These are phyloP conservation scores for Rana temporaria DNA, from an alignment of 2,113 vertebrate species.

Conservation along the genomic window DNA sequence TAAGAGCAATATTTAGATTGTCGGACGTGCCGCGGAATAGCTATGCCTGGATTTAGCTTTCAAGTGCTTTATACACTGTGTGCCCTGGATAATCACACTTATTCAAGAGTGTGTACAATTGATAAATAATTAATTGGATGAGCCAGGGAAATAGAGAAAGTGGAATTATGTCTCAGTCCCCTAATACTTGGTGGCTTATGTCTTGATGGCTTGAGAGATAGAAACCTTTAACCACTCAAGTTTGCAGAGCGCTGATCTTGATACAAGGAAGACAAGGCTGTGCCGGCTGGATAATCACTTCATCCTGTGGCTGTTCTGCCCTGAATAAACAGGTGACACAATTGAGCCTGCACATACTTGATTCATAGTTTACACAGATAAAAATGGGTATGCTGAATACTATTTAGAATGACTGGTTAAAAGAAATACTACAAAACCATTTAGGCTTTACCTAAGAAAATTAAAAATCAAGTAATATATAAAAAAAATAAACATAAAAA, in stretches of 20 bases:
- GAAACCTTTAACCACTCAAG: slow-evolving; percentile 1
- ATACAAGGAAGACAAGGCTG: background rate
- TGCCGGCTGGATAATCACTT: background rate
- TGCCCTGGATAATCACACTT: slow-evolving; percentile 69
- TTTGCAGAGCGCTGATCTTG: slow-evolving; percentile 17
- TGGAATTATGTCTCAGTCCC: slow-evolving; percentile 41
- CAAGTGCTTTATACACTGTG: slow-evolving; percentile 72
- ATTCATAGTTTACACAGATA: too few species aligned
- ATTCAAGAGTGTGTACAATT: slow-evolving; percentile 74
- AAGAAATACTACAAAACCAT: too few species aligned
- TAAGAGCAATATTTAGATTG: slow-evolving; percentile 88
- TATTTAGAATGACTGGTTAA: too few species aligned
- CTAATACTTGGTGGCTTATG: slow-evolving; percentile 19
- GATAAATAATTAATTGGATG: slow-evolving; percentile 72
- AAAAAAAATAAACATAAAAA: too few species aligned
- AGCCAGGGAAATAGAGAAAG: slow-evolving; percentile 49
- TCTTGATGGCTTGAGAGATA: slow-evolving; percentile 11
- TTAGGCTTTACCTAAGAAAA: too few species aligned
- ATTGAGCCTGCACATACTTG: too few species aligned
- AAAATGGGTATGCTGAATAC: too few species aligned
- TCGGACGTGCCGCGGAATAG: slow-evolving; percentile 78
- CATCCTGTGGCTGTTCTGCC: background rate
- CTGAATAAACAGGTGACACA: background rate
- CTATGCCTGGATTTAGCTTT: slow-evolving; percentile 76
- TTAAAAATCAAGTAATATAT: too few species aligned